Conservation (phyloP, 2,888 invertebrate genomes). For the Netelia fuscicornis region DNA sequence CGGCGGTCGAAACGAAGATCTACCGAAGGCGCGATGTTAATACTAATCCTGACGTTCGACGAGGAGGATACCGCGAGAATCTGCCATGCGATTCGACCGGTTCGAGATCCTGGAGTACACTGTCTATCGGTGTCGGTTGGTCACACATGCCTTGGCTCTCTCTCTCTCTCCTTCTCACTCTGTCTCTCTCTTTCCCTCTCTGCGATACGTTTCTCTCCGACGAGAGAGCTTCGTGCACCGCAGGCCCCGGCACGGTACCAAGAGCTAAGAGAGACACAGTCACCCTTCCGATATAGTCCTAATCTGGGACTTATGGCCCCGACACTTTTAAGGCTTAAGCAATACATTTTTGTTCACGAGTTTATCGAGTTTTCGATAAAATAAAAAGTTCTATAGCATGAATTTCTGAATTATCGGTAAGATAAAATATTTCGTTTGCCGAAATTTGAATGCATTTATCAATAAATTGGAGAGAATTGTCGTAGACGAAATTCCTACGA, state of each 20-base stretch:
- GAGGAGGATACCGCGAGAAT: constrained; percentile 15
- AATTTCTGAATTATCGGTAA: no score
- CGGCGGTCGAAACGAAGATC: neutral
- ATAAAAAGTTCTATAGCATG: no score
- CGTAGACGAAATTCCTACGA: no score
- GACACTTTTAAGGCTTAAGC: no score
- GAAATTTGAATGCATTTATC: no score
- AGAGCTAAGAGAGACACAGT: constrained; percentile 20
- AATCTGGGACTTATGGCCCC: neutral
- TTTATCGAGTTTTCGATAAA: no score
- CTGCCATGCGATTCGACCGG: constrained; percentile 68
- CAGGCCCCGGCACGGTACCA: constrained; percentile 44
- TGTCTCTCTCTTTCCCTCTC: no score
- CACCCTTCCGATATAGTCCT: neutral
- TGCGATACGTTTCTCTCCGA: constrained; percentile 52
- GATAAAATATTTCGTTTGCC: no score
- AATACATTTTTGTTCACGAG: no score
- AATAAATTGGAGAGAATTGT: no score
- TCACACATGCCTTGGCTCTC: constrained; percentile 72
- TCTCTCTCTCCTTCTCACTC: neutral
- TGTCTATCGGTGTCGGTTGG: constrained; percentile 67
- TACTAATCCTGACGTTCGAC: neutral
- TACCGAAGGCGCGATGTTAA: neutral
- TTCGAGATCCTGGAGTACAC: constrained; percentile 76
- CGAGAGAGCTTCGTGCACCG: constrained; percentile 58